phyloP scores from a whole-genome alignment of 2,888 invertebrate species.

The Bursaphelenchus okinawaensis region DNA sequence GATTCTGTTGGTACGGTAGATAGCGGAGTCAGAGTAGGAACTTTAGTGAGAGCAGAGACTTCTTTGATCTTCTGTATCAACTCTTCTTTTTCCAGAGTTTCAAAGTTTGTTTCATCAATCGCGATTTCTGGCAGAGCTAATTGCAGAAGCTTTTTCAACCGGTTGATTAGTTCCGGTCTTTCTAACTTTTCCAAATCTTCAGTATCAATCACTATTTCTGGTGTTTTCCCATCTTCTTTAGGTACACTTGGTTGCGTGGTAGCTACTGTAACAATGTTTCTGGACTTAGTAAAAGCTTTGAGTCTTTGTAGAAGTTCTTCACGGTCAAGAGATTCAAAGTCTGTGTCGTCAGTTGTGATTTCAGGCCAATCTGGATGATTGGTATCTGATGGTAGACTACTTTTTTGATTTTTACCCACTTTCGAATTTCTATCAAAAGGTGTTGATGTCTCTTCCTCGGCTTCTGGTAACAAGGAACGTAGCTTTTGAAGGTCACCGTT shows the following conservation, averaged over 20 bases:
- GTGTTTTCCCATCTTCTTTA: not conserved
- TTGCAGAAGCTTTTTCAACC: no score
- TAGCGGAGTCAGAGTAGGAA: not conserved
- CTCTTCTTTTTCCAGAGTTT: not conserved
- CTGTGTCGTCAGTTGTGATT: not conserved
- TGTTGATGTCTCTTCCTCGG: not conserved
- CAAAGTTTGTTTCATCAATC: not conserved
- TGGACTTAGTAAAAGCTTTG: not conserved
- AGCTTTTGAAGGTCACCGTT: not conserved
- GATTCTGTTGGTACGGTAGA: not conserved
- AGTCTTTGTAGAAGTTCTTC: not conserved
- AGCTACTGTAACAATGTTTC: not conserved
- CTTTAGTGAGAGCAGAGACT: not conserved
- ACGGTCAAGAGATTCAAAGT: not conserved
- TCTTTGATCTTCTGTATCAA: not conserved
- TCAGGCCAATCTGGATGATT: not conserved
- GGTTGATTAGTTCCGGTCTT: not conserved
- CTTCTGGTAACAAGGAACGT: not conserved
- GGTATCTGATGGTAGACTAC: not conserved
- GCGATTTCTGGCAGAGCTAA: no score
- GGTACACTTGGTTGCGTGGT: not conserved
- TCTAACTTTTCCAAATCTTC: not conserved
- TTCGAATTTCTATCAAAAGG: no score
- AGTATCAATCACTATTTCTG: not conserved
- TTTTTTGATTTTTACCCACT: no score